Evolutionary conservation across 2,888 invertebrate genomes (phyloP), one percentile per base, ranked within the genome.

Genomic region (Hofmannophila pseudospretella): DNA sequence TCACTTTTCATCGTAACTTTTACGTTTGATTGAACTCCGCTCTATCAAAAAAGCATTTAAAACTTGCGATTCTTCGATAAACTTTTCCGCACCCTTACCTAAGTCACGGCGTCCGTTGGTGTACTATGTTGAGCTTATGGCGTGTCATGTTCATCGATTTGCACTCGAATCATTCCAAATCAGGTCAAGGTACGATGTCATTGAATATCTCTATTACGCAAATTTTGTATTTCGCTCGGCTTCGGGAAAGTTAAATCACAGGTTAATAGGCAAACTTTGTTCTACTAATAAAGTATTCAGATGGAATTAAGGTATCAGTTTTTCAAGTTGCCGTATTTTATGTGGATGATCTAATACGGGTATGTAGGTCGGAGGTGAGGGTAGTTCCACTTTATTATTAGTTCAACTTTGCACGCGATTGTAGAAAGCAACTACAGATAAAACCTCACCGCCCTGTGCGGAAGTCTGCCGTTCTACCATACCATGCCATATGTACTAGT

Each of bases 401-500:
- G 28, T 26, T 22, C 27, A 28, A 23, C 38, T 38, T 35, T 39
- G 45, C 49, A 55, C 47, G 49, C 47, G 45, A 45, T 32, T 22
- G 13, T 32, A 40, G 41, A 47, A 45, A 49, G 38, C 41, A 39
- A 38, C 38, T 41, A 39, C 44, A 51, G 54, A 51, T 47, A 50
- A 41, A 39, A 35, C 41, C 26, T 28, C 7, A 2, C 4, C 4
- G 20, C 20, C n/a, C 32, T n/a, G 27, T 11, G 20, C 32, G 32
- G 32, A 32, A 13, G 32, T 32, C 22, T 4, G 25, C n/a, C n/a
- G 25, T n/a, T n/a, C n/a, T n/a, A n/a, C n/a, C n/a, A n/a, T n/a
- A n/a, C n/a, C n/a, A n/a, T n/a, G n/a, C n/a, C n/a, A n/a, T n/a
- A n/a, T n/a, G n/a, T n/a, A n/a, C n/a, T n/a, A n/a, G n/a, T n/a